These are phyloP conservation scores for Venturia canescens DNA, from an alignment of 1,140 invertebrate species.

Conservation along the genomic window DNA sequence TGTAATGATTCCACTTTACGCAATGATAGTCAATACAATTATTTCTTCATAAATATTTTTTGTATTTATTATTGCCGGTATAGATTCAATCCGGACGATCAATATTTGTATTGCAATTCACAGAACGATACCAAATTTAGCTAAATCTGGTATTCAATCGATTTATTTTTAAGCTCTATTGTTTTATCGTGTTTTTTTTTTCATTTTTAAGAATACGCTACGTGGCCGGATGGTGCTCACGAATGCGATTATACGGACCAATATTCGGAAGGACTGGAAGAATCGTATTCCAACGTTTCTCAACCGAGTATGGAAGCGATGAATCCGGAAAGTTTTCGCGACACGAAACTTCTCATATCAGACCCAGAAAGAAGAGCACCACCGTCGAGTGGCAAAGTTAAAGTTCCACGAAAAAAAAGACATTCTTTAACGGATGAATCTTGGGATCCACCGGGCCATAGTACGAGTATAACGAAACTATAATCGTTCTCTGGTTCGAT, in stretches of 20 bases:
- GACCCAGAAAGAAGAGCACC: slow-evolving; percentile 1
- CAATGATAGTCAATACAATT: no score
- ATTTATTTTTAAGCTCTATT: no score
- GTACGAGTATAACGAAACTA: not conserved
- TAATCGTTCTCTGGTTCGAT: not conserved
- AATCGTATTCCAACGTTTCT: not conserved
- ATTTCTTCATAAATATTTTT: no score
- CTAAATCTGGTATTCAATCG: no score
- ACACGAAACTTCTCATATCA: not conserved
- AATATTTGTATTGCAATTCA: not conserved
- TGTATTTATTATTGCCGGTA: no score
- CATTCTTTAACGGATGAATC: not conserved
- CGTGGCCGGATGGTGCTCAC: not conserved
- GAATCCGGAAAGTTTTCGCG: not conserved
- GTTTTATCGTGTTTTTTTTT: not conserved
- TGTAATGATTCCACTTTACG: no score
- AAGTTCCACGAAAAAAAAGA: not conserved
- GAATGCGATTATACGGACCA: not conserved
- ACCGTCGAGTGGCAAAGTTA: not conserved
- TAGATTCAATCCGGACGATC: no score
- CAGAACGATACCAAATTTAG: no score
- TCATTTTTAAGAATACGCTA: not conserved
- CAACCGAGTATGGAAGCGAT: not conserved
- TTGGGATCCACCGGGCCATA: slow-evolving; percentile 1
- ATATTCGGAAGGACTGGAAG: not conserved